Base-by-base conservation (phyloP, 2,888 invertebrate genomes). In the Yponomeuta plumbellus region DNA sequence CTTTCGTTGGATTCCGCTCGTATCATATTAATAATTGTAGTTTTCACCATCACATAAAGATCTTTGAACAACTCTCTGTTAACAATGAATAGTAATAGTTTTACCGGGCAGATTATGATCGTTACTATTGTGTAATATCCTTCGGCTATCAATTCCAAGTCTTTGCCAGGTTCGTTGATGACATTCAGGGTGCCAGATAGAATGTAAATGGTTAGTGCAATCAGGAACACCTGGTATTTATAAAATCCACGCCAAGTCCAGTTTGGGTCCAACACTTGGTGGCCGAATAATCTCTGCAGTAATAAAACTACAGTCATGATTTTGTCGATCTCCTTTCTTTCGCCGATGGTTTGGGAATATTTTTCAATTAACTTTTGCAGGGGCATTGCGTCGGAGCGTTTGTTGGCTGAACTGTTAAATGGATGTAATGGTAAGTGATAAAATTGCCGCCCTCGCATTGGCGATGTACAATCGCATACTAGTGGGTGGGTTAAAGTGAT, bases 221-320 rank as follows among this genome's bases (percentile, higher is more conserved):
- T 52, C 62, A 70, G 73, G 1, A 78, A 66, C 13, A 81, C 34
- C 65, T 83, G 79, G 67, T 80, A 74, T 0, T 72, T 34, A 21
- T 67, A 71, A 69, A 73, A 77, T 57, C 70, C 77, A 68, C 69
- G 78, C 78, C 79, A 83, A 20, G 75, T 75, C 88, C 88, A 88
- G 40, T 76, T 71, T 1, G 85, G 80, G 64, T 86, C 75, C 6
- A 87, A 71, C 39, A 86, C 73, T 69, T 86, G 85, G 57, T 81
- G 80, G 0, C 85, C 86, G 17, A 81, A 76, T 17, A 82, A 67
- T 61, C 75, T 73, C 66, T 85, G 85, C 6, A 74, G 69, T 22
- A 80, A 69, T 40, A 86, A 71, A 17, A 77, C 74, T 0, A 73
- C 58, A 11, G 68, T 66, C 61, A 79, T 72, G 44, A 77, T 78